Conservation (phyloP, 1,140 invertebrate genomes). For the Drosophila aff. region DNA sequence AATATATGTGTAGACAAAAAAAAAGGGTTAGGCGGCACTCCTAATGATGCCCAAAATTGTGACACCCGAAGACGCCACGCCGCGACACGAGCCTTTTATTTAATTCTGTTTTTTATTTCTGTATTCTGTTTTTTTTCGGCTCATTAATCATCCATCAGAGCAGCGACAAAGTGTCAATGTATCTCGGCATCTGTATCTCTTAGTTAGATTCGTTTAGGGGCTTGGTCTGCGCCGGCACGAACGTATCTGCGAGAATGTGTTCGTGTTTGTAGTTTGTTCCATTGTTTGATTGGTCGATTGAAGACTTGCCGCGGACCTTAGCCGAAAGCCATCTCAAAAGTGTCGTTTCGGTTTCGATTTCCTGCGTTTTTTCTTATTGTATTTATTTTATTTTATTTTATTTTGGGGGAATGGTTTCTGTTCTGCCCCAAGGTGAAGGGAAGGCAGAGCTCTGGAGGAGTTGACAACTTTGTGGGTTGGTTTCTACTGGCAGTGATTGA, state of each 20-base stretch:
- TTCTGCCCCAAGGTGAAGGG: constrained; percentile 32
- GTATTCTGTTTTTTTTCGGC: constrained; percentile 18
- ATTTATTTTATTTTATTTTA: constrained; percentile 2
- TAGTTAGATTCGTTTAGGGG: constrained; percentile 62
- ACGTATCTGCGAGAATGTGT: constrained; percentile 40
- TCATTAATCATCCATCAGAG: constrained; percentile 79
- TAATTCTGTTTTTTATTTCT: constrained; percentile 15
- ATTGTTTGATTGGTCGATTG: constrained; percentile 78
- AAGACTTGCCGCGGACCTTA: constrained; percentile 56
- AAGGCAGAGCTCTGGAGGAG: constrained; percentile 1
- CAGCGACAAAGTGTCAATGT: constrained; percentile 73
- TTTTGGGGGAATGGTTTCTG: constrained; percentile 28
- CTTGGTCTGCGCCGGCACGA: constrained; percentile 35
- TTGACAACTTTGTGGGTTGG: constrained; percentile 37
- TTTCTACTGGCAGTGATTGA: constrained; percentile 13
- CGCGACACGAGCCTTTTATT: constrained; percentile 63
- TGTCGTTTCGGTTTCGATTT: constrained; percentile 33
- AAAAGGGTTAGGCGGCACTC: constrained; percentile 62
- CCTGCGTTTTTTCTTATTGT: background rate
- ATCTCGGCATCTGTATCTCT: constrained; percentile 26
- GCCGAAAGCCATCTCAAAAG: constrained; percentile 76
- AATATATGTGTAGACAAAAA: constrained; percentile 26
- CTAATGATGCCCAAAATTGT: constrained; percentile 83
- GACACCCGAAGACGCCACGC: constrained; percentile 67
- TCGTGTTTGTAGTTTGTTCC: constrained; percentile 41